Evolutionary conservation across 2,888 invertebrate genomes (phyloP).

Genomic region (Spodoptera picta): DNA sequence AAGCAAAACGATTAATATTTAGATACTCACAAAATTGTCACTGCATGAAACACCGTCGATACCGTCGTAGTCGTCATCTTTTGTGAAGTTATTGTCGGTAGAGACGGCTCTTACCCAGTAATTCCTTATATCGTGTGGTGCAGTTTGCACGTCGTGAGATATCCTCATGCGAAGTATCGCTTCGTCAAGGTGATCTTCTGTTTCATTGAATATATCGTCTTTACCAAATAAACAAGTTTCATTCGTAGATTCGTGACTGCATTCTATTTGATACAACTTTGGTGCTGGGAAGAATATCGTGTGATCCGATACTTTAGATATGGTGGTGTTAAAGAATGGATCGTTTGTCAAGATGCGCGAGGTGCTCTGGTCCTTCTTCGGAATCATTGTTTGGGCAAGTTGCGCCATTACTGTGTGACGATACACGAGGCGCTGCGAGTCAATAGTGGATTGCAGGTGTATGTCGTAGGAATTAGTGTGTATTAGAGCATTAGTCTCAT

Average conservation of each 20-base stretch:
- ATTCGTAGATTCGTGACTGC: constrained; percentile 75
- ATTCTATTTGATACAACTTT: constrained; percentile 81
- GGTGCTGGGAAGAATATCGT: constrained; percentile 90
- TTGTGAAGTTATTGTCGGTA: constrained; percentile 61
- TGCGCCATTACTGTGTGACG: constrained; percentile 79
- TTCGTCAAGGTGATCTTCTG: constrained; percentile 64
- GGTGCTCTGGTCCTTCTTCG: constrained; percentile 85
- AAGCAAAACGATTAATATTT: neutral
- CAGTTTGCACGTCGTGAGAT: constrained; percentile 70
- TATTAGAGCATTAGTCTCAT: constrained; percentile 82
- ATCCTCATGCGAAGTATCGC: constrained; percentile 71
- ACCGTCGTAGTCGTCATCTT: constrained; percentile 70
- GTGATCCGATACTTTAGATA: constrained; percentile 87
- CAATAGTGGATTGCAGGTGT: constrained; percentile 78
- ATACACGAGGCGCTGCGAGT: constrained; percentile 77
- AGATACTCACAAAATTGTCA: constrained; percentile 69
- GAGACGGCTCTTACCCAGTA: constrained; percentile 78
- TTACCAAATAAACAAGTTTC: constrained; percentile 77
- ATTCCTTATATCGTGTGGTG: constrained; percentile 66
- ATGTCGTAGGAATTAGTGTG: constrained; percentile 88
- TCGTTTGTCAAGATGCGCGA: constrained; percentile 88
- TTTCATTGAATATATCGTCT: constrained; percentile 71
- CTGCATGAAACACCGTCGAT: constrained; percentile 72
- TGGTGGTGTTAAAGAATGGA: constrained; percentile 87
- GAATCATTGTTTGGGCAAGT: constrained; percentile 65